phyloP scores from a whole-genome alignment of 2,797 vertebrate genomes.

The Lacerta viridis region DNA sequence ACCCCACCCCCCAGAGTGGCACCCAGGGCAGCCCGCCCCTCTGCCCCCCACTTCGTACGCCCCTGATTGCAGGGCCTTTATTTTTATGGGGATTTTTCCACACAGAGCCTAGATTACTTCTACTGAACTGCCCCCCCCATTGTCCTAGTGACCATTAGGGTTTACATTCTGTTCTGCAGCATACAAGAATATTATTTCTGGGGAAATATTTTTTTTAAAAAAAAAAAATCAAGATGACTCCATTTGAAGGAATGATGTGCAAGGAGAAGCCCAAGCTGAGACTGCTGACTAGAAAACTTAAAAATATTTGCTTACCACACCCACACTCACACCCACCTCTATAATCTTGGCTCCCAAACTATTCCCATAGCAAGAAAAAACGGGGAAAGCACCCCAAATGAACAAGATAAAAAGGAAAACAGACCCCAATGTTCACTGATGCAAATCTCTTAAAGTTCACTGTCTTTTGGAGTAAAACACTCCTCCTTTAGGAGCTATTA shows the following conservation, averaged over 20 bases:
- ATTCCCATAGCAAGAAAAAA: not conserved
- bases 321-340: too few species aligned
- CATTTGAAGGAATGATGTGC: too few species aligned
- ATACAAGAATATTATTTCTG: not conserved
- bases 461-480: too few species aligned
- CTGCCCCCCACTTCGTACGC: too few species aligned
- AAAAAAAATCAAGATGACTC: not conserved
- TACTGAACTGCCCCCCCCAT: slow-evolving; percentile 24
- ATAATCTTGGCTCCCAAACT: not conserved
- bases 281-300: not conserved
- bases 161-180: not conserved
- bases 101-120: slow-evolving; percentile 1
- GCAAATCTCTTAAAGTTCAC: too few species aligned
- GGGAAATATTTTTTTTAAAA: not conserved
- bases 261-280: not conserved
- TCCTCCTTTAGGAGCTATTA: too few species aligned
- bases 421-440: too few species aligned
- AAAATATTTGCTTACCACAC: too few species aligned
- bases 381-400: too few species aligned
- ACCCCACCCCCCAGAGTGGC: too few species aligned
- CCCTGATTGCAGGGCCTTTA: not conserved
- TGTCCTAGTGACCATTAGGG: not conserved
- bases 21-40: too few species aligned
- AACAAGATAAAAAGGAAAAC: too few species aligned
- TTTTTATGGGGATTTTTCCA: slow-evolving; percentile 33